phyloP scores from a whole-genome alignment of 2,888 invertebrate genomes.

The Cordilura impudica region DNA sequence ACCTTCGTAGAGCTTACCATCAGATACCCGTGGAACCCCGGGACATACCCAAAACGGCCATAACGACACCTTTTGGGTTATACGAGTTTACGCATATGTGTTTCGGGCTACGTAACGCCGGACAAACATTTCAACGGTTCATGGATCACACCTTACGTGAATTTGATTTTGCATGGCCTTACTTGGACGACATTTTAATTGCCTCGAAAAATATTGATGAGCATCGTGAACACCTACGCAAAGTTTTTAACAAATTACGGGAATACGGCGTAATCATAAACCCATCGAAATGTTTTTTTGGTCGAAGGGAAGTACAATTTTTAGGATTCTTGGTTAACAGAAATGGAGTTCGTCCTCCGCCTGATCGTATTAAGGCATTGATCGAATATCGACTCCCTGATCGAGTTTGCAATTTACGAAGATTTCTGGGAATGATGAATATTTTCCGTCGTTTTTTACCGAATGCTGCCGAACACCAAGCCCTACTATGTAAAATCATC shows the following conservation, averaged over 20 bases:
- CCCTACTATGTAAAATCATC: background rate
- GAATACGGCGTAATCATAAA: too few relatives aligned
- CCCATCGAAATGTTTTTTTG: conserved; percentile 61
- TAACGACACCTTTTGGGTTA: conserved; percentile 45
- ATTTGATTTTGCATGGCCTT: conserved; percentile 31
- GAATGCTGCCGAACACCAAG: conserved; percentile 7
- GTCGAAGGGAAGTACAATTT: conserved; percentile 44
- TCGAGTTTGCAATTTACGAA: conserved; percentile 50
- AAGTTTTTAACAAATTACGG: conserved; percentile 24
- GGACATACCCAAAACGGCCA: conserved; percentile 44
- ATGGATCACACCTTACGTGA: too few relatives aligned
- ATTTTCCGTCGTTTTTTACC: too few relatives aligned
- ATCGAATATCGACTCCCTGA: conserved; percentile 50
- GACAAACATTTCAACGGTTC: too few relatives aligned
- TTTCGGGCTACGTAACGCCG: conserved; percentile 38
- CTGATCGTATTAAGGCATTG: conserved; percentile 54
- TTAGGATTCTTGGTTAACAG: conserved; percentile 46
- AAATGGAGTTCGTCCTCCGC: conserved; percentile 41
- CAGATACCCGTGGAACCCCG: conserved; percentile 46
- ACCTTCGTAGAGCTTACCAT: conserved; percentile 46
- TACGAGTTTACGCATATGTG: conserved; percentile 45
- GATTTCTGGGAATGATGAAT: background rate
- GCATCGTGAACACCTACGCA: background rate
- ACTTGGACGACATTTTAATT: conserved; percentile 16
- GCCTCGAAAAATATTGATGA: conserved; percentile 7